A percentile compares a stretch with the other conserved stretches of the same genome.
Evolutionary conservation across 1,140 invertebrate species (phyloP).

Genomic region (Ceratina calcarata): DNA sequence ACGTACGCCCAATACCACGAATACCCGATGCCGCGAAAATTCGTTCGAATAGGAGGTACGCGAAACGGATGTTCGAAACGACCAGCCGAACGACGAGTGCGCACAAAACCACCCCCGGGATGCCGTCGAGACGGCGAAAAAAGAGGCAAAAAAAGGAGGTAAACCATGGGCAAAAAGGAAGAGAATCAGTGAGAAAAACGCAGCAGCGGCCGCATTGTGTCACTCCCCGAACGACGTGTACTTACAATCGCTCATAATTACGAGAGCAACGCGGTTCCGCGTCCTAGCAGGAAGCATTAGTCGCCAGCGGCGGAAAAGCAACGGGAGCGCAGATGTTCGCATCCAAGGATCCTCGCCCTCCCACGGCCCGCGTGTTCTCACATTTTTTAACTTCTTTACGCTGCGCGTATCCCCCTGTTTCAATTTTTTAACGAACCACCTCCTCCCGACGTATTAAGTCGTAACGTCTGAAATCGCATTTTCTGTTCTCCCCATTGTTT

Average conservation of each 20-base stretch:
- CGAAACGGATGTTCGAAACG: constrained; percentile 1
- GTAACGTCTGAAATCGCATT: too few species aligned
- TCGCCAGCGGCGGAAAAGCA: too few species aligned
- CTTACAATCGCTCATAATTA: constrained; percentile 18
- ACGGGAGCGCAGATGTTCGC: not conserved
- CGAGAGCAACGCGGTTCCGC: not conserved
- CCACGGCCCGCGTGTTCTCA: too few species aligned
- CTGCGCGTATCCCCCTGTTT: too few species aligned
- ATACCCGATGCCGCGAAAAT: constrained; percentile 3
- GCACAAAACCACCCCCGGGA: too few species aligned
- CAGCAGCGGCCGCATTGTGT: not conserved
- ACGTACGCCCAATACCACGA: not conserved
- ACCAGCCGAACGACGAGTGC: not conserved
- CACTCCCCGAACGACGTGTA: not conserved
- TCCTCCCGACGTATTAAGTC: too few species aligned
- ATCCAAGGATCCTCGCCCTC: not conserved
- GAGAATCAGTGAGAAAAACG: too few species aligned
- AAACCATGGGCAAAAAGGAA: not conserved
- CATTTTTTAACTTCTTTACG: too few species aligned
- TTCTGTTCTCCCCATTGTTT: not conserved
- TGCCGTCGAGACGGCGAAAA: too few species aligned
- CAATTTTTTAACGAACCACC: too few species aligned
- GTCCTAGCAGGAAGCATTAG: constrained; percentile 12
- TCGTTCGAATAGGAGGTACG: constrained; percentile 5
- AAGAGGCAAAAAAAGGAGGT: not conserved